Conservation (phyloP, 2,797 vertebrate species). For the Rhincodon typus region DNA sequence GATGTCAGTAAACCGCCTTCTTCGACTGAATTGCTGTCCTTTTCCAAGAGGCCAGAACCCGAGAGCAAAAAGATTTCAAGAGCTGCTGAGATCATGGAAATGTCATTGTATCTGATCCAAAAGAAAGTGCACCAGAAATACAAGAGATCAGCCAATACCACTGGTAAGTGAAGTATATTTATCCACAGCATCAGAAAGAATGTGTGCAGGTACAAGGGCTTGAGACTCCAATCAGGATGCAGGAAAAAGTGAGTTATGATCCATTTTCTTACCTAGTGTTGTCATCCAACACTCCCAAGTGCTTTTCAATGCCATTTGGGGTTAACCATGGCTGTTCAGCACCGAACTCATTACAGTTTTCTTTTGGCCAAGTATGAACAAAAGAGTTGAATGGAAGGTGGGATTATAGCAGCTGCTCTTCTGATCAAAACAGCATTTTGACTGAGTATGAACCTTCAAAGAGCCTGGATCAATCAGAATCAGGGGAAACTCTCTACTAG, state of each 20-base stretch:
- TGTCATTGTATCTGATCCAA: constrained; percentile 56
- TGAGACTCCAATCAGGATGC: neutral
- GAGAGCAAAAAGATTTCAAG: constrained; percentile 56
- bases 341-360: neutral
- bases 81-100: constrained; percentile 73
- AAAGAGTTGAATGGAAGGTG: neutral
- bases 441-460: no score
- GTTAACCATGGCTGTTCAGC: neutral
- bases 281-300: neutral
- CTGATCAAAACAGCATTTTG: no score
- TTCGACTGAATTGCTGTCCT: constrained; percentile 52
- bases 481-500: no score
- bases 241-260: neutral
- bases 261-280: neutral
- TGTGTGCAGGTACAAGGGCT: neutral
- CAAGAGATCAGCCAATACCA: constrained; percentile 49
- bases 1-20: constrained; percentile 45
- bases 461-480: no score
- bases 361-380: neutral
- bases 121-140: constrained; percentile 49
- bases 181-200: neutral
- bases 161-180: constrained; percentile 54
- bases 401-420: no score
- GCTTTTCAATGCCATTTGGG: neutral
- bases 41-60: constrained; percentile 57